Conservation (phyloP, 2,797 vertebrate genomes). For the Valencia hispanica region DNA sequence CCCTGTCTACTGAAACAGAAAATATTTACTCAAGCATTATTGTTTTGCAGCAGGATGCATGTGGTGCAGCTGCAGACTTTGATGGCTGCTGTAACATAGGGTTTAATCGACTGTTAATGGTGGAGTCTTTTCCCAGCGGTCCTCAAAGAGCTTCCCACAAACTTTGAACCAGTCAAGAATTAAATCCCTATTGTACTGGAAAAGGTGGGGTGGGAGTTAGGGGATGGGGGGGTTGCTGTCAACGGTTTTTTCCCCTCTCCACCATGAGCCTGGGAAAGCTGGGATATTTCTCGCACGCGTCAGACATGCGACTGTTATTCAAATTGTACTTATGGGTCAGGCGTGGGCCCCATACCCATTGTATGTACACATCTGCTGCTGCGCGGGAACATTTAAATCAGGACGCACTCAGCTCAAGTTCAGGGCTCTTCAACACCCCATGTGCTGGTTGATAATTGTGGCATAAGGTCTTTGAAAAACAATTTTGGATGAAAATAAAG, state of each 20-base stretch:
- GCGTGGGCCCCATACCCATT: slow-evolving; percentile 58
- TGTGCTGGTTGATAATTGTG: background rate
- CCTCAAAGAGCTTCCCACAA: slow-evolving; percentile 44
- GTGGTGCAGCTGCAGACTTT: slow-evolving; percentile 29
- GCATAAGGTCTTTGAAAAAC: background rate
- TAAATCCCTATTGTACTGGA: slow-evolving; percentile 58
- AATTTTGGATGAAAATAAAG: too few species aligned
- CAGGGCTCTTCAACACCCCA: slow-evolving; percentile 7
- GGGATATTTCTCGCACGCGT: slow-evolving; percentile 80
- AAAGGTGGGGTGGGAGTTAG: background rate
- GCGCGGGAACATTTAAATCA: slow-evolving; percentile 71
- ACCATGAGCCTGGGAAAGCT: slow-evolving; percentile 67
- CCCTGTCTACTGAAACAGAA: background rate
- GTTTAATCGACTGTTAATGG: slow-evolving; percentile 42
- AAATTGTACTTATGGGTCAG: slow-evolving; percentile 77
- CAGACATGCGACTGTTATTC: slow-evolving; percentile 85
- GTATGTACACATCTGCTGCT: slow-evolving; percentile 78
- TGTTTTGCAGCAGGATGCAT: background rate
- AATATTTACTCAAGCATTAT: background rate
- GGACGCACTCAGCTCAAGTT: slow-evolving; percentile 25
- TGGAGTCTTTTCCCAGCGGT: slow-evolving; percentile 49
- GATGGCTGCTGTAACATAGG: slow-evolving; percentile 10
- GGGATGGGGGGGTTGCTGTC: slow-evolving; percentile 15
- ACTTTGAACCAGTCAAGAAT: slow-evolving; percentile 26
- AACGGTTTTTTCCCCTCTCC: slow-evolving; percentile 64